These are phyloP conservation scores for Craseonycteris thonglongyai DNA, from an alignment of 2,113 vertebrate species.

Conservation along the genomic window DNA sequence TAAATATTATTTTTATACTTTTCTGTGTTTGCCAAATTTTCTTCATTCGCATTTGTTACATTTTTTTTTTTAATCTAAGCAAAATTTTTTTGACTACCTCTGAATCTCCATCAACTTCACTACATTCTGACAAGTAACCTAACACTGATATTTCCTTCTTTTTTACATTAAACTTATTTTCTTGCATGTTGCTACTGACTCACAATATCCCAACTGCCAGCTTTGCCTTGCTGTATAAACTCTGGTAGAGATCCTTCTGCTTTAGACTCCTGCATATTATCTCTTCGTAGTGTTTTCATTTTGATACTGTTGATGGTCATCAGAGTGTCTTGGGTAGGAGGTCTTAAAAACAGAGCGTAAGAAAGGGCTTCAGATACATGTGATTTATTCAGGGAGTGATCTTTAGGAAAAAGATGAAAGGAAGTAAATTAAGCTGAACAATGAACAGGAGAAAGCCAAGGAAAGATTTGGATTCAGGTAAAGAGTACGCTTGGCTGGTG, in stretches of 20 bases:
- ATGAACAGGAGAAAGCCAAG: not conserved
- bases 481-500: not conserved
- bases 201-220: not conserved
- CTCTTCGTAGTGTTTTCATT: not conserved
- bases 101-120: not conserved
- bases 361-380: not conserved
- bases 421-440: not conserved
- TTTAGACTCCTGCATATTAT: not conserved
- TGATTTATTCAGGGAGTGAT: not conserved
- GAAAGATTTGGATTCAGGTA: not conserved
- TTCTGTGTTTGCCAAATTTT: not conserved
- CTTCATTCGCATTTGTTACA: not conserved
- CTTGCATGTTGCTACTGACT: not conserved
- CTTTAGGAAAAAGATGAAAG: not conserved
- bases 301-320: not conserved
- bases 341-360: not conserved
- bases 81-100: not conserved
- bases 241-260: not conserved
- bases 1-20: not conserved
- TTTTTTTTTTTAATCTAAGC: not conserved
- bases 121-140: not conserved
- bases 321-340: not conserved
- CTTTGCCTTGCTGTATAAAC: not conserved
- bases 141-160: not conserved
- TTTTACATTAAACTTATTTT: not conserved